Evolutionary conservation across 1,140 invertebrate species (phyloP).

Genomic region (Drosophila oshimai): DNA sequence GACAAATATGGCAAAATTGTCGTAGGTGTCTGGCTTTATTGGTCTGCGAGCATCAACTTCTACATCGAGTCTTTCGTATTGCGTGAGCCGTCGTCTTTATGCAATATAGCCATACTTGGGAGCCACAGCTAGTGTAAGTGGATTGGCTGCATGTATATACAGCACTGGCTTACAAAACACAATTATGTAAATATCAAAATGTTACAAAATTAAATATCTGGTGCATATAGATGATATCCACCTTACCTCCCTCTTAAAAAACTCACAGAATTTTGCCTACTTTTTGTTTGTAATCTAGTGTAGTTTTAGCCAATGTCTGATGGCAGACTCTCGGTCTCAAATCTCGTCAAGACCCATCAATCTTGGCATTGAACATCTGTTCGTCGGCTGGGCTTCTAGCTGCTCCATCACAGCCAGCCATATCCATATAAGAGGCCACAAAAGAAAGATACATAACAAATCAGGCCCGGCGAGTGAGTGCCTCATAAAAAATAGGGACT

Average conservation of each 20-base stretch:
- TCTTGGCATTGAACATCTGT: constrained; percentile 38
- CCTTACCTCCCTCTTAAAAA: too few species aligned
- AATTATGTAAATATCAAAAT: too few species aligned
- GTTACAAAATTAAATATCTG: too few species aligned
- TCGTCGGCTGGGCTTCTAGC: not conserved
- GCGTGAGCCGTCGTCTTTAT: constrained; percentile 34
- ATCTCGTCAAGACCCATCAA: constrained; percentile 1
- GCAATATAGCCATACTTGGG: too few species aligned
- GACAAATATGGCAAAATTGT: constrained; percentile 72
- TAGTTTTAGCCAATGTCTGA: not conserved
- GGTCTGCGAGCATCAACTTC: constrained; percentile 32
- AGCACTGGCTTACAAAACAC: too few species aligned
- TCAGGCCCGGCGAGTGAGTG: not conserved
- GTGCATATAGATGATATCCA: too few species aligned
- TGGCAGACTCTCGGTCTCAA: not conserved
- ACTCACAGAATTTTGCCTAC: not conserved
- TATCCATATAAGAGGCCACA: not conserved
- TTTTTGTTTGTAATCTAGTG: not conserved
- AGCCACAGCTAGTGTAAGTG: constrained; percentile 20
- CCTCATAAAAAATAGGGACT: constrained; percentile 5
- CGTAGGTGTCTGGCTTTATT: constrained; percentile 60
- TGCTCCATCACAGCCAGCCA: not conserved
- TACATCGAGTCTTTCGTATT: constrained; percentile 25
- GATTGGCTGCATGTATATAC: not conserved
- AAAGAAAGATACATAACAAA: not conserved